Evolutionary conservation across 35 echinoderm and acorn worm genomes (phyloP).

Genomic region (Lytechinus pictus): DNA sequence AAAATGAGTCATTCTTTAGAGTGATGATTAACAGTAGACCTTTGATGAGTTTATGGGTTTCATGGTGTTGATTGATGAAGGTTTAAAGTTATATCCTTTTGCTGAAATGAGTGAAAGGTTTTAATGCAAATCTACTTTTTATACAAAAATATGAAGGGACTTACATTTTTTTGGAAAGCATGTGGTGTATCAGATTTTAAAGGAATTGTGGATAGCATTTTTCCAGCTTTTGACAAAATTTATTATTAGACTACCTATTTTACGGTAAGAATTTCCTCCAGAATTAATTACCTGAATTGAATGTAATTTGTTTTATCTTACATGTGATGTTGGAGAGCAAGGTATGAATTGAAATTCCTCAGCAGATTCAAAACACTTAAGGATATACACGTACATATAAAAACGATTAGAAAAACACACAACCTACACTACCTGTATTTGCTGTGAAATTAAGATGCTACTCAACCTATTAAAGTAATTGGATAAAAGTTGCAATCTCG

Average conservation of each 20-base stretch:
- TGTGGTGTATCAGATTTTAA: no score
- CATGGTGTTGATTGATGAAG: neutral
- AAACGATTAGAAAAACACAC: neutral
- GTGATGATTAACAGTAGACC: neutral
- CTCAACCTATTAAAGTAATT: conserved; percentile 27
- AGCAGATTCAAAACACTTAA: neutral
- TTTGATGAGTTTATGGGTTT: neutral
- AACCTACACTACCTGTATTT: neutral
- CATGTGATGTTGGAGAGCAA: neutral
- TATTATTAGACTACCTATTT: no score
- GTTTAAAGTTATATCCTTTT: neutral
- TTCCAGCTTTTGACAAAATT: no score
- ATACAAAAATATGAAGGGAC: no score
- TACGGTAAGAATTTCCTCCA: neutral
- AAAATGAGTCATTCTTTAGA: neutral
- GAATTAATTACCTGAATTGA: neutral
- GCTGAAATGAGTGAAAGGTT: no score
- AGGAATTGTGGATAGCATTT: no score
- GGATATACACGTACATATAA: neutral
- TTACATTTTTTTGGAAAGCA: no score
- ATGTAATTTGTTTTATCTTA: neutral
- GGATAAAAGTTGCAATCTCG: neutral
- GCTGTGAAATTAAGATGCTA: neutral
- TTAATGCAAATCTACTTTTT: no score
- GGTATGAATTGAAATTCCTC: neutral